Percentiles rank a stretch among this genome's conserved stretches.
These are phyloP conservation scores for Pandemis cinnamomeana DNA, from an alignment of 2,888 invertebrate species.

Conservation along the genomic window DNA sequence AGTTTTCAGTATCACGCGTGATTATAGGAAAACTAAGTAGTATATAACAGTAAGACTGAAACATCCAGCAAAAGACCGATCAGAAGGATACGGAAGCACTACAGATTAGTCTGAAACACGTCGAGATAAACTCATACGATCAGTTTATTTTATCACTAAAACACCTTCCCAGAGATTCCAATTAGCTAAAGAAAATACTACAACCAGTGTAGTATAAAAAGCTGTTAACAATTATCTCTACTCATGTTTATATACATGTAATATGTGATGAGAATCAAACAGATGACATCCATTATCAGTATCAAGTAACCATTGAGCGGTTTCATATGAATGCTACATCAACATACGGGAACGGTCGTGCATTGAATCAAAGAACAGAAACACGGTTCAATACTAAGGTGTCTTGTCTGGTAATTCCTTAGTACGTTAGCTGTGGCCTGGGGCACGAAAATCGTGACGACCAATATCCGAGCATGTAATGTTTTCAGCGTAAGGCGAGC, in stretches of 20 bases:
- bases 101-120: too few species aligned
- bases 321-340: slow-evolving; percentile 20
- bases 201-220: too few species aligned
- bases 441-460: slow-evolving; percentile 69
- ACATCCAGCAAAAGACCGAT: too few species aligned
- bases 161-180: too few species aligned
- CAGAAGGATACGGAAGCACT: too few species aligned
- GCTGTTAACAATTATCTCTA: background rate
- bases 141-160: too few species aligned
- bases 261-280: slow-evolving; percentile 8
- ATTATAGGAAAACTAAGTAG: too few species aligned
- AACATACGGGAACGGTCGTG: slow-evolving; percentile 22
- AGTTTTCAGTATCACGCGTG: too few species aligned
- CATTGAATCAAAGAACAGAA: slow-evolving; percentile 18
- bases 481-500: slow-evolving; percentile 53
- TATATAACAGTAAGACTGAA: too few species aligned
- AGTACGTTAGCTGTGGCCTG: slow-evolving; percentile 47
- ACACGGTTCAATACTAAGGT: slow-evolving; percentile 33
- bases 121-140: too few species aligned
- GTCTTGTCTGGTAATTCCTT: slow-evolving; percentile 48
- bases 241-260: background rate
- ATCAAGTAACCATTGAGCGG: slow-evolving; percentile 7
- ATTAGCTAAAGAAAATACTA: too few species aligned
- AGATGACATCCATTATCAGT: slow-evolving; percentile 16
- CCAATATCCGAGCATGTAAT: slow-evolving; percentile 54